Evolutionary conservation across 2,888 invertebrate genomes (phyloP).

Genomic region (Zygogramma bicolorata): DNA sequence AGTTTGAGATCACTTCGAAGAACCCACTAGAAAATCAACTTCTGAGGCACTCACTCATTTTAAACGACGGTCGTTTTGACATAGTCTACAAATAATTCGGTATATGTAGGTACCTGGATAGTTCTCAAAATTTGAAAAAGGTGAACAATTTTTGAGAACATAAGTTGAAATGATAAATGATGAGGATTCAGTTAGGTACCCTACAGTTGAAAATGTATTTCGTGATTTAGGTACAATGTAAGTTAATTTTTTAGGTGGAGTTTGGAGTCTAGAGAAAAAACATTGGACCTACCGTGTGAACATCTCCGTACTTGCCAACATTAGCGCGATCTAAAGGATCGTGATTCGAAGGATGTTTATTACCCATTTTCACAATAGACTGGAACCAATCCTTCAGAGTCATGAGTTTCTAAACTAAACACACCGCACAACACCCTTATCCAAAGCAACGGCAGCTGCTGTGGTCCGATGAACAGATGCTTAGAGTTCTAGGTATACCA

Average conservation of each 20-base stretch:
- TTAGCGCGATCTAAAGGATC: slow-evolving; percentile 82
- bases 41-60: too few relatives aligned
- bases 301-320: slow-evolving; percentile 67
- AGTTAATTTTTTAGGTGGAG: background rate
- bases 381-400: slow-evolving; percentile 36
- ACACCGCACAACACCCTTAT: slow-evolving; percentile 45
- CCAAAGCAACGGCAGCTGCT: slow-evolving; percentile 54
- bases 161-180: too few relatives aligned
- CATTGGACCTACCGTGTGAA: slow-evolving; percentile 61
- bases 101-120: too few relatives aligned
- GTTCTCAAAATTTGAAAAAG: too few relatives aligned
- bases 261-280: background rate
- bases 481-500: slow-evolving; percentile 50
- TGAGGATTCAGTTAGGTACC: too few relatives aligned
- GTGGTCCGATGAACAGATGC: slow-evolving; percentile 60
- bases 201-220: too few relatives aligned
- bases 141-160: too few relatives aligned
- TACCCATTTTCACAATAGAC: slow-evolving; percentile 71
- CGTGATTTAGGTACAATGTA: background rate
- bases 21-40: too few relatives aligned
- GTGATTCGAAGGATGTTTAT: slow-evolving; percentile 85
- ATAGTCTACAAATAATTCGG: too few relatives aligned
- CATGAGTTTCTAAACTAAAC: slow-evolving; percentile 33
- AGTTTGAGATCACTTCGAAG: too few relatives aligned
- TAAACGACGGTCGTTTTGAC: too few relatives aligned